Percentiles rank a stretch among this genome's conserved stretches.
Conservation (phyloP, 2,888 invertebrate genomes). For the Eudemis profundana region DNA sequence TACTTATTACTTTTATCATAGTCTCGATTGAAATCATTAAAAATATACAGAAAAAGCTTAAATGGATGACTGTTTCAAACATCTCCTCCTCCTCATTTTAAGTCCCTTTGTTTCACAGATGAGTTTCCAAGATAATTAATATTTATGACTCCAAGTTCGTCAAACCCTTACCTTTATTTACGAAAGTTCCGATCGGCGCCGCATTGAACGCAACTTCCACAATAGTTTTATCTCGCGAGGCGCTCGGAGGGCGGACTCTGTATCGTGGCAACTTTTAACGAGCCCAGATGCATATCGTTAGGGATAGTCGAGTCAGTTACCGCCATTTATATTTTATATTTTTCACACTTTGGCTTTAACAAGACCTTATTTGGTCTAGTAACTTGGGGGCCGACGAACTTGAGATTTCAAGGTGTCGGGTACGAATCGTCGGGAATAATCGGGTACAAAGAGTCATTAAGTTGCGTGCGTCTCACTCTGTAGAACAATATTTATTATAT, state of each 20-base stretch:
- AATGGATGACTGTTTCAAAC: no score
- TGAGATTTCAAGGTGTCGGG: no score
- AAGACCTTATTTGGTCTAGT: no score
- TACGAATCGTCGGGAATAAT: no score
- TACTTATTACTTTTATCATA: no score
- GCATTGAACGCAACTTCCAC: slow-evolving; percentile 24
- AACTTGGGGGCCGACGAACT: no score
- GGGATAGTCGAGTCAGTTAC: slow-evolving; percentile 7
- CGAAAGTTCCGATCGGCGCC: slow-evolving; percentile 18
- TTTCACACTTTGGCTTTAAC: neutral
- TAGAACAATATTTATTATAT: no score
- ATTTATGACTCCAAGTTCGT: neutral
- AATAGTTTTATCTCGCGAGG: slow-evolving; percentile 52
- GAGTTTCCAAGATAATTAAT: neutral
- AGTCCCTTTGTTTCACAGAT: neutral
- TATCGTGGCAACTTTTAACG: slow-evolving; percentile 38
- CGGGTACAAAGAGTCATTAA: no score
- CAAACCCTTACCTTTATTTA: slow-evolving; percentile 11
- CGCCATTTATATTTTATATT: slow-evolving; percentile 12
- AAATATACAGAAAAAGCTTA: no score
- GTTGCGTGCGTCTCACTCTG: no score
- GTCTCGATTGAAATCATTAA: no score
- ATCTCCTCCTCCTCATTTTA: neutral
- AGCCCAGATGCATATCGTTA: slow-evolving; percentile 38
- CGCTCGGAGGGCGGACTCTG: slow-evolving; percentile 47